Base-by-base conservation (phyloP, 1,140 invertebrate species). In the Pollicipes pollicipes region DNA sequence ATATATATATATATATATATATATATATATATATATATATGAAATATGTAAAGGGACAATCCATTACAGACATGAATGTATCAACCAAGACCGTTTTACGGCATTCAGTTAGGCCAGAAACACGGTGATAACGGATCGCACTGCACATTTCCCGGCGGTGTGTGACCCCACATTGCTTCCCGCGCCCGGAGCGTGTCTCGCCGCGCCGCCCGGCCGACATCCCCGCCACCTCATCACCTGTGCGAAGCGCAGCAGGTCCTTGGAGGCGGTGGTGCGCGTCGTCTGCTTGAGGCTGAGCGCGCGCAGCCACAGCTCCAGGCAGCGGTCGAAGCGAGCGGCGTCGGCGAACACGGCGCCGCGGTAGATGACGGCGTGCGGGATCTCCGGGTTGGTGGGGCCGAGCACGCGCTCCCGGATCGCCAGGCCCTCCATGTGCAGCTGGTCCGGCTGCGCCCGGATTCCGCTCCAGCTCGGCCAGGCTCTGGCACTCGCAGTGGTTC, bases 321-420 rank as follows among this genome's bases (percentile, higher is more conserved):
- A 96, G 67, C 89, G 84, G 76, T 93, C 90, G 82, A 96, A 95
- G 75, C 88, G 82, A 0, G 87, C 88, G 79, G 88, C 87, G 80
- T 96, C 92, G 0, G 94, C 94, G 84, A 93, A 95, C 70, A 96
- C 88, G 21, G 93, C 93, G 21, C 95, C 95, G 69, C 92, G 81
- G 81, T 90, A 96, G 73, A 95, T 86, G 71, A 97, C 88, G 24
- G 91, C 90, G 81, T 95, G 90, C 21, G 92, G 88, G 69, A 93
- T 79, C 81, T 96, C 93, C 16, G 91, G 90, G 84, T 94, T 88
- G 67, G 84, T 80, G 27, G 83, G 82, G 66, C 92, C 92, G 70
- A 97, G 82, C 75, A 95, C 89, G 71, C 93, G 83, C 81, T 95
- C 92, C 66, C 93, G 83, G 73, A 97, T 92, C 45, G 90, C 85